Conservation (phyloP, 2,888 invertebrate species). For the Ctena decussata region DNA sequence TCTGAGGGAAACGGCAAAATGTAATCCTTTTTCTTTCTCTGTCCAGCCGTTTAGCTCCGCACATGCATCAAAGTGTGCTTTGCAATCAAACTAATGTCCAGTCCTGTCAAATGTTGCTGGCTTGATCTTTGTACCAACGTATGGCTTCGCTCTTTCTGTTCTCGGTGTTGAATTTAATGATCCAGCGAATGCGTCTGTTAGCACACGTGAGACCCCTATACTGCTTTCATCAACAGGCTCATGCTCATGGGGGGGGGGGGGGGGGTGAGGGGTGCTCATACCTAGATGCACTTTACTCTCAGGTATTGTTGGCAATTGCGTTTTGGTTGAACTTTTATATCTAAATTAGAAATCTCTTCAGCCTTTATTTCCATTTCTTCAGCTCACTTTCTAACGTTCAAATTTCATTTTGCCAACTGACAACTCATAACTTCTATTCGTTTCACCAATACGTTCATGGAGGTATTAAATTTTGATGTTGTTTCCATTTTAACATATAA, state of each 20-base stretch:
- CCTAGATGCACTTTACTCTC: background rate
- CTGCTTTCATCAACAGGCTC: background rate
- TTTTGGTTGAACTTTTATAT: background rate
- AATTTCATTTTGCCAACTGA: background rate
- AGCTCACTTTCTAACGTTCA: background rate
- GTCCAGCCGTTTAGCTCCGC: conserved; percentile 26
- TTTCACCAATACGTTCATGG: background rate
- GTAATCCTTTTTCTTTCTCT: conserved; percentile 19
- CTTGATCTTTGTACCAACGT: background rate
- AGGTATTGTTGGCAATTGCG: background rate
- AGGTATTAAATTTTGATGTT: background rate
- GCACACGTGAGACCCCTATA: no score
- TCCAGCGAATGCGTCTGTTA: no score
- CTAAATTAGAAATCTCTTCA: background rate
- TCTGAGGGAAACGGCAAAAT: conserved; percentile 27
- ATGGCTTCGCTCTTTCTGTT: no score
- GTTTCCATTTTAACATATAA: background rate
- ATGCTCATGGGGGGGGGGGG: no score
- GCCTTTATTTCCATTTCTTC: background rate
- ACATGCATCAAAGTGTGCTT: conserved; percentile 33
- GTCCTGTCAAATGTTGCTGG: conserved; percentile 31
- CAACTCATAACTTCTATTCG: background rate
- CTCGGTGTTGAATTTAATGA: no score
- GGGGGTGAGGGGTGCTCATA: background rate
- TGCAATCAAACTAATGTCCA: conserved; percentile 27